Evolutionary conservation across 2,888 invertebrate genomes (phyloP), one percentile per base, ranked within the genome.

Genomic region (Euclidia mi): DNA sequence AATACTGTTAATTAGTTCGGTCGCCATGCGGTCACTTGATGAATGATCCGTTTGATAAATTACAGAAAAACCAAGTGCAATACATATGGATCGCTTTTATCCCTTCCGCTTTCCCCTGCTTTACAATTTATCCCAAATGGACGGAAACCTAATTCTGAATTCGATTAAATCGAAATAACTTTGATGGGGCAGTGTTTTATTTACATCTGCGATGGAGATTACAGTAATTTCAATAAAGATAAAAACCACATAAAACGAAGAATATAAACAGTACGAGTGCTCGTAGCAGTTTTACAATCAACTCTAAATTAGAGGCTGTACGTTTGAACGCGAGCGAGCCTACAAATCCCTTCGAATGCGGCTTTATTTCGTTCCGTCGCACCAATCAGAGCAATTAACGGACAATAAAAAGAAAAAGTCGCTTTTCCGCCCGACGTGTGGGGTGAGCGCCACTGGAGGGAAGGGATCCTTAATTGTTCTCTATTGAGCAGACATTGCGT

Each of bases 351-450:
- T 69, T 76, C 76, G 79, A 87, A 84, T 81, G 84, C 85, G 81
- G 85, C 85, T 90, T 86, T 87, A 86, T 87, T 88, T 83, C 85
- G 78, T 81, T 79, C 83, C 82, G 79, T 83, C 85, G 88, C 85
- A 87, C 89, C 91, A 90, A 91, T 91, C 91, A 89, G 81, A 87
- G 86, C 90, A 90, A 90, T 90, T 91, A 90, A 87, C 85, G 82
- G 77, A 86, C 79, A 85, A 85, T 83, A 84, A 86, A 87, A 84
- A 77, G 81, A 82, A 90, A 85, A 88, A 84, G 76, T 69, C 69
- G 63, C 65, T 72, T 75, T 71, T 71, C 75, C 62, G 59, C 69
- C 65, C 61, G 53, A 71, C 67, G 76, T 78, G 61, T 75, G 75
- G 72, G 70, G 71, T 65, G 71, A 58, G 69, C 46, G 66, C 63